phyloP scores from a whole-genome alignment of 1,140 invertebrate genomes.

The Drosophila eugracilis region DNA sequence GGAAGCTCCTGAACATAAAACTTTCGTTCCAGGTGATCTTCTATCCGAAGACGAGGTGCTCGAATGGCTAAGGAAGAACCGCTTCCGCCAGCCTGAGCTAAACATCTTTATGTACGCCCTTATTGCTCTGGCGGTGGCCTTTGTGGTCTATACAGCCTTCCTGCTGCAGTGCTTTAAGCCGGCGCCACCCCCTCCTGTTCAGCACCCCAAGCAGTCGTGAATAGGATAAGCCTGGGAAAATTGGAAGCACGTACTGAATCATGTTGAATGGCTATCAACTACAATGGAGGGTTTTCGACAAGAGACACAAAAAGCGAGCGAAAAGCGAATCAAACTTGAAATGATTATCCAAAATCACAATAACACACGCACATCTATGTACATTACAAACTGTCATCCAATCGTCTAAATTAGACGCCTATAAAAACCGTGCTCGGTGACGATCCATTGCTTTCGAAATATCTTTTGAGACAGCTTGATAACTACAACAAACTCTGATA shows the following conservation, averaged over 20 bases:
- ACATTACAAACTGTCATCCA: constrained; percentile 63
- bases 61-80: constrained; percentile 96
- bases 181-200: constrained; percentile 85
- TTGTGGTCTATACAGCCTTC: constrained; percentile 95
- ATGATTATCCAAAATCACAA: constrained; percentile 31
- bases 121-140: constrained; percentile 93
- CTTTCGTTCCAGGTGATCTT: constrained; percentile 88
- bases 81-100: constrained; percentile 96
- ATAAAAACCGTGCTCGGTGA: constrained; percentile 43
- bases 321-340: constrained; percentile 45
- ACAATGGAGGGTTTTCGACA: constrained; percentile 25
- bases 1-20: neutral
- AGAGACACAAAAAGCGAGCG: constrained; percentile 31
- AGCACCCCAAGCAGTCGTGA: constrained; percentile 84
- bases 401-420: constrained; percentile 80
- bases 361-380: constrained; percentile 18
- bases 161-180: constrained; percentile 94
- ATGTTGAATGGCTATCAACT: constrained; percentile 41
- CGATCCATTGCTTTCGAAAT: constrained; percentile 51
- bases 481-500: constrained; percentile 20
- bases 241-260: constrained; percentile 24
- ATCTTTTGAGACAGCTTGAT: constrained; percentile 29
- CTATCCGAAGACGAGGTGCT: constrained; percentile 94
- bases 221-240: neutral
- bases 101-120: constrained; percentile 98